Percentiles rank a stretch among this genome's conserved stretches.
phyloP scores from a whole-genome alignment of 2,797 vertebrate genomes.

The Acanthis flammea region DNA sequence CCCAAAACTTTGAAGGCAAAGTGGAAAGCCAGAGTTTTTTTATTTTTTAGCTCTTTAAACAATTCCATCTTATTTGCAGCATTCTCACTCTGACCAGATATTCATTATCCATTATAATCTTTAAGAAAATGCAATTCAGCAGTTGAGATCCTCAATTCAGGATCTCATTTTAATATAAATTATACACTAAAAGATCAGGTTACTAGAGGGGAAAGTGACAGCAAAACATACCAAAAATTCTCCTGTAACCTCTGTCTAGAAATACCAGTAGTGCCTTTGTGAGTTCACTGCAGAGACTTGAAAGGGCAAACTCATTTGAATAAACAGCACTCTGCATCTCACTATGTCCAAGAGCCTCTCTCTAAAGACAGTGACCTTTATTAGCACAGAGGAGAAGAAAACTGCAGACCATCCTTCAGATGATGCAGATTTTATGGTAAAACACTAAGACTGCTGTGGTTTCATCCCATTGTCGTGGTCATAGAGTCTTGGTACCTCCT shows the following conservation, averaged over 20 bases:
- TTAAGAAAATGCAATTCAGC: not conserved
- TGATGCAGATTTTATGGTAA: not conserved
- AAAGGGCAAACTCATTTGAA: not conserved
- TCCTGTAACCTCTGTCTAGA: not conserved
- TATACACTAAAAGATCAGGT: not conserved
- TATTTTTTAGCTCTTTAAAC: not conserved
- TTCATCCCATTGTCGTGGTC: not conserved
- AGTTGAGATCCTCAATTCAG: not conserved
- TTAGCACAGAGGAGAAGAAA: not conserved
- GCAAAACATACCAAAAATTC: not conserved
- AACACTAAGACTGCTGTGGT: not conserved
- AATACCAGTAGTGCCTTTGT: not conserved
- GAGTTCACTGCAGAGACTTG: not conserved
- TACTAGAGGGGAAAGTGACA: not conserved
- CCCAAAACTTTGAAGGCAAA: not conserved
- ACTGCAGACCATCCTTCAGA: not conserved
- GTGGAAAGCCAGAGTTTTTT: not conserved
- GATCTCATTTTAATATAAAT: not conserved
- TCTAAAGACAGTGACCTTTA: not conserved
- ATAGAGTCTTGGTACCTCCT: not conserved
- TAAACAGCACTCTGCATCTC: not conserved
- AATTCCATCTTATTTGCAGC: not conserved
- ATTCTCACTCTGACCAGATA: not conserved
- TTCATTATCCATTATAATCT: not conserved
- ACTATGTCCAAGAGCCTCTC: not conserved